Base-by-base conservation (phyloP, 1,140 invertebrate genomes). In the Coelopa frigida region DNA sequence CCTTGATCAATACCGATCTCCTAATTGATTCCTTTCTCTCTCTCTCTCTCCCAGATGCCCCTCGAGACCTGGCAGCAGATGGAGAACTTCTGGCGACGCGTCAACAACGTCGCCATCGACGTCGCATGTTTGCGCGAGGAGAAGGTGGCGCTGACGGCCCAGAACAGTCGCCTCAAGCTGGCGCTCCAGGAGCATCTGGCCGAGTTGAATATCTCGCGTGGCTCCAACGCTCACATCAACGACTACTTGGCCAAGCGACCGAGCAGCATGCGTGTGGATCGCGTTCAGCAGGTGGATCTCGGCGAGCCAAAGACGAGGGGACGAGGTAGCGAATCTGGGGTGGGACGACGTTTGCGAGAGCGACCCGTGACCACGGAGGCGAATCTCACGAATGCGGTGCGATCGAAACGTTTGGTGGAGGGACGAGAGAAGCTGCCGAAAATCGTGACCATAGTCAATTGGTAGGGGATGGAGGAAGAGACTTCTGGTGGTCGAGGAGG, bases 241-340 rank as follows among this genome's bases (percentile, higher is more conserved):
- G 56, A 57, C 4, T 61, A 66, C 47, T 38, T 68, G 3, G 50
- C 54, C n/a, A 48, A 57, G 1, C 52, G 67, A 5, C 67, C 67
- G 22, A 58, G 53, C 21, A 70, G 67, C 37, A 69, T 69, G 63
- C 57, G 61, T n/a, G 60, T 70, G 17, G 63, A 70, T 33, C 55
- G 59, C 5, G 59, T 67, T 3, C 48, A 42, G 0, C 61, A 53
- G 5, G 29, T 63, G 10, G 50, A 55, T 1, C 31, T 61, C 14
- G 59, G 56, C 53, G n/a, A 65, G 54, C 43, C 54, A 39, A 41
- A 51, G 57, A 17, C 56, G 45, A 32, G 64, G 51, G 38, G 61
- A 57, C 38, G 42, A 39, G 31, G 48, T 26, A 41, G 27, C 11
- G 23, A 40, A 47, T 5, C 26, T 44, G 49, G 49, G 17, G 33